Evolutionary conservation across 2,797 vertebrate genomes (phyloP).

Genomic region (Poecile montanus): DNA sequence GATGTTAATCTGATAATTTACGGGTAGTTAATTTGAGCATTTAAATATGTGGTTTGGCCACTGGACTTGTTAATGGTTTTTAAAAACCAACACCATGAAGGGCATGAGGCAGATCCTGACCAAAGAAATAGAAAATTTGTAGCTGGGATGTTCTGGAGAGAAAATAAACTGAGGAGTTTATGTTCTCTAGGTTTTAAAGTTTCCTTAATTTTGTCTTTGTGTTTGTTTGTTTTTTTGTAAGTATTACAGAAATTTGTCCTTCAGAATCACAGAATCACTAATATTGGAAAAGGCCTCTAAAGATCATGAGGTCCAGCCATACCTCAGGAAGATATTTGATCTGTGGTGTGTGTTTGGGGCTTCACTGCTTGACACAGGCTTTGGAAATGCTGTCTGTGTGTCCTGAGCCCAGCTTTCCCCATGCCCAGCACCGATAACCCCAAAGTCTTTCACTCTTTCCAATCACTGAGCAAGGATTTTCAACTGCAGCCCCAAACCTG

Average conservation of each 20-base stretch:
- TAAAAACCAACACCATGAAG: background rate
- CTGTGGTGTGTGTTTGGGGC: background rate
- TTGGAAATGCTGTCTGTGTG: background rate
- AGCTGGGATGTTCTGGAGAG: background rate
- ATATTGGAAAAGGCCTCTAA: background rate
- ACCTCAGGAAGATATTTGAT: background rate
- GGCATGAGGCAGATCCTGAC: background rate
- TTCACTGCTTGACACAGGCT: background rate
- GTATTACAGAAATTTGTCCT: background rate
- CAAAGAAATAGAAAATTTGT: background rate
- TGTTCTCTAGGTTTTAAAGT: background rate
- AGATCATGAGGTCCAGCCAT: no score
- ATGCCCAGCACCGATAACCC: rapidly evolving
- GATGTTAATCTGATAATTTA: background rate
- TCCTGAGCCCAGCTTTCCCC: background rate
- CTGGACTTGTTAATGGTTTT: background rate
- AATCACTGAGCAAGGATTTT: background rate
- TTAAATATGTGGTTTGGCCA: background rate
- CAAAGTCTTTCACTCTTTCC: background rate
- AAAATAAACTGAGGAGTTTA: background rate
- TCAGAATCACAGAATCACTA: background rate
- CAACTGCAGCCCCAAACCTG: background rate
- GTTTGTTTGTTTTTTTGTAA: background rate
- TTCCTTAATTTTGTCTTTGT: background rate
- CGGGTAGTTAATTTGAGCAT: background rate